Base-by-base conservation (phyloP, 2,888 invertebrate genomes). In the Terebella lapidaria region DNA sequence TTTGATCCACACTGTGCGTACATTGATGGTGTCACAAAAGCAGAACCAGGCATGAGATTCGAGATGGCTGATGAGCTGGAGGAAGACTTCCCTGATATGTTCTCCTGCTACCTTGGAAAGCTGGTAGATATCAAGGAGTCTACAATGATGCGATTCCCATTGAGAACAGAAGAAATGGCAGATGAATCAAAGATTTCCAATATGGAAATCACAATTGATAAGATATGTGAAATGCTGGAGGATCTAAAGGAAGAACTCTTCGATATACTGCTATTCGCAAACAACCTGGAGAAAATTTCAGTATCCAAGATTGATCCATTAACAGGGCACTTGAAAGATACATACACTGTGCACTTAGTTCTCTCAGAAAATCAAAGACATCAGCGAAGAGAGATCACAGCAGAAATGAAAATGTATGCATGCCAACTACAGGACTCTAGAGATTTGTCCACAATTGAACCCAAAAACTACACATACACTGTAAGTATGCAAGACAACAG, bases 101-200 rank as follows among this genome's bases (percentile, higher is more conserved):
- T 75, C 55, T 18, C 56, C 1, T 68, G 74, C 15, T 77, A 72
- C 58, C 64, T 69, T 18, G 60, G 63, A 24, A 57, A 68, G 18
- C 27, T 54, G 22, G 60, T 69, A 10, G 53, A 63, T 24, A 52
- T 62, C 29, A 51, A 64, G 18, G 54, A 58, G 22, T 52, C 59
- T 20, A 76, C 77, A 24, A 42, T 75, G 24, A 76, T 77, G 56
- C 63, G 76, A 29, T 70, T 77, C 53, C 76, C 76, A 22, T 63
- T 77, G n/a, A 61, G 76, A 57, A 70, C 62, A 10, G 18, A 53
- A 28, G 49, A 63, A 3, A 70, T 72, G 69, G 68, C 70, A 1
- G 18, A 55, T 10, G 58, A 42, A n/a, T 75, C 77, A 2, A 60
- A 68, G 24, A 71, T 77, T 10, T 68, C 67, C 1, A 61, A 64